Evolutionary conservation across 2,888 invertebrate genomes (phyloP), one percentile per base, ranked within the genome.

Genomic region (Drosophila seclusa): DNA sequence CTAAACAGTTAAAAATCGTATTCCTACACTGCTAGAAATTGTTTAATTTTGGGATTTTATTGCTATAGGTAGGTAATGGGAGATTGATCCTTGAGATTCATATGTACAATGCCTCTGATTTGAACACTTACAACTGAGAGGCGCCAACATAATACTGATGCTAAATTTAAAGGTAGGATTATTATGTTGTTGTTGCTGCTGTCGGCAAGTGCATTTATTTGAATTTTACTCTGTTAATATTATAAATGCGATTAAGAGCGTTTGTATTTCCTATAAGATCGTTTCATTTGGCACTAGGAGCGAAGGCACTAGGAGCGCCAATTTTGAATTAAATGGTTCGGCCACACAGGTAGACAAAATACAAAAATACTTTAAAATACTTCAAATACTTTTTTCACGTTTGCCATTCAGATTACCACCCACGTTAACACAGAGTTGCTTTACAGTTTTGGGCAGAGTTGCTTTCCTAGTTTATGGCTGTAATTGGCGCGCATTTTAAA

Each of bases 401-500:
- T 58, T 49, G 45, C 40, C 34, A 54, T 52, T 64, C 38, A 45
- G 27, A 18, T 29, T 54, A 42, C 27, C 32, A 40, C 18, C 27
- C 18, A 5, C 11, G 16, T 8, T 42, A 29, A 13, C 8, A 13
- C 70, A 74, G 76, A 57, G 65, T 52, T 78, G 78, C 16, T 31
- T 16, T 10, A 8, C 11, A 16, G 10, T 16, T 18, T 48, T n/a
- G 13, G 11, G 24, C 31, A 74, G 57, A 31, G 68, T 54, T 79
- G 64, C 29, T 8, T 38, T 54, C 13, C 13, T 11, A 36, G 24
- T 21, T 21, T 16, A 13, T 8, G 2, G n/a, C 13, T 24, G 31
- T 5, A 24, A 5, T 1, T 52, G 52, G 75, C 76, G 76, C 60
- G 63, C 24, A 48, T 21, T 74, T 76, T 68, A 0, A 74, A 64